Conservation (phyloP, 2,888 invertebrate genomes). For the Drosophila lutescens region DNA sequence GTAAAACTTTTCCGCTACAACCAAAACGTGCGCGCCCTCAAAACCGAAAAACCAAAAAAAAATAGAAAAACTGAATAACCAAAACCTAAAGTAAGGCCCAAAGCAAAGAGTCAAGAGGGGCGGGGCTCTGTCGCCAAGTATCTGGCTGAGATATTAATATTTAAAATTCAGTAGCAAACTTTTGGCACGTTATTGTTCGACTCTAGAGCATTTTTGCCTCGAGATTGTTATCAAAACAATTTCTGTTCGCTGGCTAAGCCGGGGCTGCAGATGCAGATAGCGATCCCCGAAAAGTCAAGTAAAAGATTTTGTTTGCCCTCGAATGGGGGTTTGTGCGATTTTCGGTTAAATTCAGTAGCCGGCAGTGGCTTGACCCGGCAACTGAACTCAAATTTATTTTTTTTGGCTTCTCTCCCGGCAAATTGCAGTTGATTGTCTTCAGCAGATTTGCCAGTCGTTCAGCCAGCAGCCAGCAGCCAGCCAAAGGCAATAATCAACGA, state of each 20-base stretch:
- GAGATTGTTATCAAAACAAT: slow-evolving; percentile 75
- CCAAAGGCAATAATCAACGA: slow-evolving; percentile 42
- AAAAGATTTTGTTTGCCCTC: slow-evolving; percentile 57
- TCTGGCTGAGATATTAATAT: slow-evolving; percentile 72
- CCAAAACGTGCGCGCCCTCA: slow-evolving; percentile 80
- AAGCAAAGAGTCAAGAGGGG: slow-evolving; percentile 1
- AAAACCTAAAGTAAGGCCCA: slow-evolving; percentile 16
- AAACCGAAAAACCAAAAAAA: slow-evolving; percentile 14
- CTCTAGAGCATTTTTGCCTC: slow-evolving; percentile 53
- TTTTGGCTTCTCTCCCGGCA: slow-evolving; percentile 47
- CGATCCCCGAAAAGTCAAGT: slow-evolving; percentile 8
- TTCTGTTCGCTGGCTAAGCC: slow-evolving; percentile 49
- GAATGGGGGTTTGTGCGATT: slow-evolving; percentile 23
- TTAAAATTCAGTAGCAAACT: slow-evolving; percentile 83
- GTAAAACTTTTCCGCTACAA: slow-evolving; percentile 71
- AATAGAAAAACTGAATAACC: neutral
- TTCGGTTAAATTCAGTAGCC: slow-evolving; percentile 74
- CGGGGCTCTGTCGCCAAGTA: slow-evolving; percentile 37
- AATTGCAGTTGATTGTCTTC: slow-evolving; percentile 76
- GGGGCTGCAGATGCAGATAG: slow-evolving; percentile 54
- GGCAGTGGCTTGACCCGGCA: slow-evolving; percentile 72
- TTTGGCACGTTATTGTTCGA: slow-evolving; percentile 82
- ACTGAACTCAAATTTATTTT: slow-evolving; percentile 74
- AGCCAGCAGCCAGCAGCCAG: slow-evolving; percentile 11
- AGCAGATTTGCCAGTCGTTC: slow-evolving; percentile 5